Percentiles rank a stretch among this genome's conserved stretches.
Evolutionary conservation across 2,888 invertebrate genomes (phyloP).

Genomic region (Drosophila dives): DNA sequence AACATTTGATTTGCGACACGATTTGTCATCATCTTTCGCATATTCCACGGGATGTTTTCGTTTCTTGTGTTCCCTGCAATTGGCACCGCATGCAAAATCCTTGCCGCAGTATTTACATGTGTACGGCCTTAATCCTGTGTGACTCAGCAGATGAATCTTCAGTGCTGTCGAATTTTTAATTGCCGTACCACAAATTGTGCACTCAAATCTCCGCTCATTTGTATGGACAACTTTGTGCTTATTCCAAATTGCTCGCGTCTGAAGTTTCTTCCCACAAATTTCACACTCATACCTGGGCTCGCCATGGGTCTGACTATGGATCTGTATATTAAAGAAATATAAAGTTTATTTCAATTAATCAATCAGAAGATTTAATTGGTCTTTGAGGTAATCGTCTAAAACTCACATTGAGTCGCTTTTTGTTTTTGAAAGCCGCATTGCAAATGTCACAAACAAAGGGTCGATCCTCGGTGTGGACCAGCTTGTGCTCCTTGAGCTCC

Average conservation of each 20-base stretch:
- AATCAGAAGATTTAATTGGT: background rate
- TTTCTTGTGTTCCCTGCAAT: conserved; percentile 84
- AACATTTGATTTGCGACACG: conserved; percentile 71
- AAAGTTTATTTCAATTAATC: background rate
- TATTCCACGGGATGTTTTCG: conserved; percentile 81
- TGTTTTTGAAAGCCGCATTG: conserved; percentile 82
- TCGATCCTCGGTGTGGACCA: conserved; percentile 85
- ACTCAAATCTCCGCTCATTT: conserved; percentile 81
- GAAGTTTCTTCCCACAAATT: conserved; percentile 83
- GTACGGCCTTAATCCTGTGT: conserved; percentile 83
- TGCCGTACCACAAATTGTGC: conserved; percentile 81
- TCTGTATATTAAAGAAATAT: conserved; percentile 44
- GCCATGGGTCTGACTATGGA: conserved; percentile 85
- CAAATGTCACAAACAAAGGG: conserved; percentile 85
- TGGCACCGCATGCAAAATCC: conserved; percentile 83
- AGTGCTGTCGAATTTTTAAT: conserved; percentile 84
- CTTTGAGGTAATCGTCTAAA: background rate
- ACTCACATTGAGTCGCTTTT: conserved; percentile 76
- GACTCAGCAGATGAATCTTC: conserved; percentile 83
- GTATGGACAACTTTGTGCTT: conserved; percentile 85
- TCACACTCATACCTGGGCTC: conserved; percentile 84
- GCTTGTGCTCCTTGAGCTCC: conserved; percentile 85
- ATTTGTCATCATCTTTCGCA: conserved; percentile 61
- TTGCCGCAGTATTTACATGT: conserved; percentile 83
- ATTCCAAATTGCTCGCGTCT: conserved; percentile 85